Conservation (phyloP, 2,888 invertebrate genomes). For the Acleris holmiana region DNA sequence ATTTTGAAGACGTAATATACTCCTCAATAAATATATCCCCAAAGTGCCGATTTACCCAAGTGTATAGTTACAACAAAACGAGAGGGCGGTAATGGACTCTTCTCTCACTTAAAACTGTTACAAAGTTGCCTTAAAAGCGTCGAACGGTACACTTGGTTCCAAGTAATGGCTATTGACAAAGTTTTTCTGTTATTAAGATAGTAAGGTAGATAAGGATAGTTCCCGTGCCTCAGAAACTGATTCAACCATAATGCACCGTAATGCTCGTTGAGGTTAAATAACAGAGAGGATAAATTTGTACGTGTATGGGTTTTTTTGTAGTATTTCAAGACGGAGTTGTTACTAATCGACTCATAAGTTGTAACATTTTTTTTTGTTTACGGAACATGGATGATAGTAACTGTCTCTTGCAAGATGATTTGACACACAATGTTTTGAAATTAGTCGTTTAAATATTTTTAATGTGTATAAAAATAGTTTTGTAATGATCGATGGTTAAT, state of each 20-base stretch:
- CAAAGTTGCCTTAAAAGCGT: slow-evolving; percentile 58
- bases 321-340: neutral
- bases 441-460: too few species aligned
- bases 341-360: too few species aligned
- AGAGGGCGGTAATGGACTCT: slow-evolving; percentile 56
- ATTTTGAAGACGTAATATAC: slow-evolving; percentile 65
- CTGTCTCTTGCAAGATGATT: too few species aligned
- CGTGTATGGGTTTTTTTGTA: neutral
- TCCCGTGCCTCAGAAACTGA: slow-evolving; percentile 33
- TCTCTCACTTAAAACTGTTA: slow-evolving; percentile 54
- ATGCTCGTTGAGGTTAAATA: slow-evolving; percentile 30
- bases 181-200: slow-evolving; percentile 59
- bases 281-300: slow-evolving; percentile 12
- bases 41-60: slow-evolving; percentile 68
- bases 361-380: too few species aligned
- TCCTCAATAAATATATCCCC: slow-evolving; percentile 62
- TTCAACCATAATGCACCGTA: slow-evolving; percentile 32
- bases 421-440: too few species aligned
- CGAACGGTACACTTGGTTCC: slow-evolving; percentile 48
- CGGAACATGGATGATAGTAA: too few species aligned
- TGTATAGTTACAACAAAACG: slow-evolving; percentile 47
- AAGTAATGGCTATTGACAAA: slow-evolving; percentile 57
- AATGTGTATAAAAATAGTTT: too few species aligned
- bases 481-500: too few species aligned
- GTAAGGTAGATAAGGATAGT: slow-evolving; percentile 40